Base-by-base conservation (phyloP, 2,113 vertebrate species). In the Isichthys henryi region DNA sequence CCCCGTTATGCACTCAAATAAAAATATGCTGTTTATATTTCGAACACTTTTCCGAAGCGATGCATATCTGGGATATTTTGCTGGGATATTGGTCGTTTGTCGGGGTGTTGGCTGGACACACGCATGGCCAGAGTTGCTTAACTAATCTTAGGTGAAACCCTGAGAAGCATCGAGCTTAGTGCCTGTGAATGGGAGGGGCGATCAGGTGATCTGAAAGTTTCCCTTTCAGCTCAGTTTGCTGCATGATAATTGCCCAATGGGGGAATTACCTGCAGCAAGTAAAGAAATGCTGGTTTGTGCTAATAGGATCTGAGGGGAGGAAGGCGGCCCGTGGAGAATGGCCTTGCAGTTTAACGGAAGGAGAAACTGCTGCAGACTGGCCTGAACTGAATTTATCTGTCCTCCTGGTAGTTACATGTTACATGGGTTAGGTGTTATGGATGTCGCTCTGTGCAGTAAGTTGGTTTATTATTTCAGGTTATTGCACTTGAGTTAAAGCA, bases 261-360 rank as follows among this genome's bases (percentile, higher is more conserved):
- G 91, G 92, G 92, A 93, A 90, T 91, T 88, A 50, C 46, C 49
- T 50, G 84, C 90, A 62, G 56, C 90, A 89, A 92, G 88, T 91
- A 91, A 91, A 91, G 89, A 91, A 82, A 84, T 91, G 88, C 89
- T 85, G 48, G 90, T 56, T 88, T 91, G 88, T 92, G 91, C 90
- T 94, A 95, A 94, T 95, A 90, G 90, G 90, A 91, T 90, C 93
- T 89, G 89, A 85, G 91, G 93, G 91, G 93, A 93, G 89, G 43
- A 43, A 5, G 2, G 80, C 15, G 0, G 39, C 35, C 88, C 7
- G 31, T 23, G 27, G 88, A 82, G 31, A 89, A 11, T 0, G 21
- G 15, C 21, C 35, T 58, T 52, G 52, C 10, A 58, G 80, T 46
- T 58, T 17, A 83, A 83, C 50, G 19, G 66, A 31, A 83, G 35